These are phyloP conservation scores for Malurus melanocephalus DNA, from an alignment of 2,113 vertebrate species.

Conservation along the genomic window DNA sequence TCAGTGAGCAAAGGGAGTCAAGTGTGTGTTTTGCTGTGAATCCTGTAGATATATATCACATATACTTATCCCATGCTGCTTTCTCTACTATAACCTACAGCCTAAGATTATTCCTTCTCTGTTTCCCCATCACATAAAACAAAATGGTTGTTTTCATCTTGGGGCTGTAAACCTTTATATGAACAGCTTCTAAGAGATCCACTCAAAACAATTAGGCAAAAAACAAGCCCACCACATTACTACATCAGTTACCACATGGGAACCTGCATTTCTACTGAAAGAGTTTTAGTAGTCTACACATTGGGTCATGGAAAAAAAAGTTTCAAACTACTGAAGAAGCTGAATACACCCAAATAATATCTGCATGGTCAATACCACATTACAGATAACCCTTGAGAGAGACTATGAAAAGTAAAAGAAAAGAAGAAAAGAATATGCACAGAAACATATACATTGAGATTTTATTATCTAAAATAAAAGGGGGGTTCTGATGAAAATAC, in stretches of 20 bases:
- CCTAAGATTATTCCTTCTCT: background rate
- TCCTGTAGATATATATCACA: background rate
- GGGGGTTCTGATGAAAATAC: background rate
- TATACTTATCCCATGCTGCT: background rate
- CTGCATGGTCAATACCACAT: background rate
- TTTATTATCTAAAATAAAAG: background rate
- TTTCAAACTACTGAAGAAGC: background rate
- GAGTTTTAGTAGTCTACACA: background rate
- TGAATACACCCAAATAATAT: background rate
- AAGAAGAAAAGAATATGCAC: background rate
- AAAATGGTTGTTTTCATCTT: background rate
- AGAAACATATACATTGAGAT: background rate
- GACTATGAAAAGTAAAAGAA: background rate
- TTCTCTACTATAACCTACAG: background rate
- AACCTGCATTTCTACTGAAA: background rate
- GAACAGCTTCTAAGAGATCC: background rate
- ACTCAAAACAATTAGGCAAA: background rate
- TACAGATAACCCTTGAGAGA: background rate
- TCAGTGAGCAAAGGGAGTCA: background rate
- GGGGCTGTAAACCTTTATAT: background rate
- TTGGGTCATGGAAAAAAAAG: background rate
- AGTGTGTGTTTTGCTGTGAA: background rate
- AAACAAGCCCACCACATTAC: background rate
- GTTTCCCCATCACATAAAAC: background rate
- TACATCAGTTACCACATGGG: background rate